Conservation (phyloP, 2,113 vertebrate species). For the Pteropus alecto region DNA sequence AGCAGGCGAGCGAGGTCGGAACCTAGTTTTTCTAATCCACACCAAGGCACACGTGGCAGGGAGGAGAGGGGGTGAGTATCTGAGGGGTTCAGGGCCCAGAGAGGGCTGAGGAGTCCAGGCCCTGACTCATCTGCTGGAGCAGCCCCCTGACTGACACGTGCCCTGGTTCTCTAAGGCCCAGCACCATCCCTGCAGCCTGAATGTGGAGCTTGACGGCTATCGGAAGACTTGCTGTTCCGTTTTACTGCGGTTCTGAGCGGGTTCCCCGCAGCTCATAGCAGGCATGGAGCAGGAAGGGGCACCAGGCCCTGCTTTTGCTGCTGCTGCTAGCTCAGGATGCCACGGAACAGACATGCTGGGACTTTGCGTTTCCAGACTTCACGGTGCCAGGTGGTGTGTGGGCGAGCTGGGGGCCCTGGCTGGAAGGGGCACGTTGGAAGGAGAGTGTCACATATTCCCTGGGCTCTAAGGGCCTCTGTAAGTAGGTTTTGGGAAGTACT, state of each 20-base stretch:
- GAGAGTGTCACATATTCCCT: not conserved
- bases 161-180: not conserved
- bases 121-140: accelerated
- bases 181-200: not conserved
- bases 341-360: accelerated
- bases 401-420: not conserved
- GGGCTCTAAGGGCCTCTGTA: not conserved
- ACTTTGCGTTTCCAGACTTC: not conserved
- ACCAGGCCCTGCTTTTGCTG: not conserved
- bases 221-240: not conserved
- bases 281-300: accelerated
- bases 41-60: not conserved
- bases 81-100: not conserved
- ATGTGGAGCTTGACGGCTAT: not conserved
- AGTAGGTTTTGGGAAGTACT: not conserved
- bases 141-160: not conserved
- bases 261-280: not conserved
- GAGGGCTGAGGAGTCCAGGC: not conserved
- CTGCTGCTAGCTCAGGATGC: not conserved
- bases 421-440: not conserved
- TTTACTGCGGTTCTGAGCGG: not conserved
- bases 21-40: not conserved
- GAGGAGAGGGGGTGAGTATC: not conserved
- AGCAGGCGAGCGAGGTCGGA: not conserved
- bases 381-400: too few relatives aligned